Conservation (phyloP, 2,797 vertebrate genomes). For the Aplochiton taeniatus region DNA sequence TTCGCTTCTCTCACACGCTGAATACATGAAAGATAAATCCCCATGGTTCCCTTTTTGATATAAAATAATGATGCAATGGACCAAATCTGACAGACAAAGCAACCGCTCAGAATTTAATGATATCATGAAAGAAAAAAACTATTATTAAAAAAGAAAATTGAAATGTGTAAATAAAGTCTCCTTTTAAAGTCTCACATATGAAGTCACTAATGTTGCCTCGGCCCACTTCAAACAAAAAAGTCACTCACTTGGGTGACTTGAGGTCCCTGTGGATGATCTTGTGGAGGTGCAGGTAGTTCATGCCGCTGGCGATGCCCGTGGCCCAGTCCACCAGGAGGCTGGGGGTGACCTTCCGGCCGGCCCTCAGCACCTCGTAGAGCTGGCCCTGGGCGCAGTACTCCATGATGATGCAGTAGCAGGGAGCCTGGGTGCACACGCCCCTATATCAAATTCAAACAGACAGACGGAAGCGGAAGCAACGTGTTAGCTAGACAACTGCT, state of each 20-base stretch:
- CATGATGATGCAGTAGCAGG: conserved; percentile 99
- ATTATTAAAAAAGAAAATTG: too few species aligned
- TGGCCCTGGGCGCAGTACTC: conserved; percentile 98
- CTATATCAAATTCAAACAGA: conserved; percentile 57
- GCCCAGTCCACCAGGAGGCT: conserved; percentile 96
- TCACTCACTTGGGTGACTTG: conserved; percentile 97
- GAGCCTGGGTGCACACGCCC: conserved; percentile 97
- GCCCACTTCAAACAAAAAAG: not conserved
- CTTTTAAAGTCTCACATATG: not conserved
- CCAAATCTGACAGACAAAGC: too few species aligned
- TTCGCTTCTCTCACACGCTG: not conserved
- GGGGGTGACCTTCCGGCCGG: conserved; percentile 90
- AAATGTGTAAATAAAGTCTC: too few species aligned
- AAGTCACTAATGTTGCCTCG: conserved; percentile 3
- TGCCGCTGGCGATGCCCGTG: conserved; percentile 94
- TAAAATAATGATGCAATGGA: too few species aligned
- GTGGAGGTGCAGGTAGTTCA: conserved; percentile 99
- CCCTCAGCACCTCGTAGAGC: conserved; percentile 94
- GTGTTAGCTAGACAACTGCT: too few species aligned
- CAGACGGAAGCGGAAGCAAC: too few species aligned
- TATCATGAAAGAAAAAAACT: too few species aligned
- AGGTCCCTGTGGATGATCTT: conserved; percentile 99
- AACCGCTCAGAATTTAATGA: too few species aligned
- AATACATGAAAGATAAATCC: too few species aligned
- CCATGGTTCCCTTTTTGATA: too few species aligned